phyloP scores from a whole-genome alignment of 2,113 vertebrate species.

The Loxodonta africana region DNA sequence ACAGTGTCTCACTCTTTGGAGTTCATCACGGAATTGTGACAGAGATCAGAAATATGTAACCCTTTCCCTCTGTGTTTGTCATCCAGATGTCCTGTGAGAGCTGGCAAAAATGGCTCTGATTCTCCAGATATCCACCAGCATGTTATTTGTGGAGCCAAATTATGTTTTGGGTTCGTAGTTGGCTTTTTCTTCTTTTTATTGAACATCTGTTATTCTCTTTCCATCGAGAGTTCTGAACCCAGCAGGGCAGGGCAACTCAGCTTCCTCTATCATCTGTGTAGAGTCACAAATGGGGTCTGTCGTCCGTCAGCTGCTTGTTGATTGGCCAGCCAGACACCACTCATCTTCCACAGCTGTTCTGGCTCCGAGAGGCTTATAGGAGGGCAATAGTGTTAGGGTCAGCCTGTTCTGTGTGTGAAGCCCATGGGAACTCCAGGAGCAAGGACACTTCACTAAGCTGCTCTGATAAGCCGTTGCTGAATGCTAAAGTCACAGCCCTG shows the following conservation, averaged over 20 bases:
- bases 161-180: slow-evolving; percentile 52
- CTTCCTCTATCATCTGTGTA: not conserved
- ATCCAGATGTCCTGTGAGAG: slow-evolving; percentile 53
- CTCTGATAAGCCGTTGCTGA: not conserved
- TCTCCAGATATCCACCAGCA: slow-evolving; percentile 68
- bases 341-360: slow-evolving; percentile 47
- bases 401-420: slow-evolving; percentile 44
- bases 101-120: slow-evolving; percentile 64
- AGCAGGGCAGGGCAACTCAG: slow-evolving; percentile 71
- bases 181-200: slow-evolving; percentile 37
- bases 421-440: slow-evolving; percentile 36
- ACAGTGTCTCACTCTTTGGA: slow-evolving; percentile 74
- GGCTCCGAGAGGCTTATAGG: not conserved
- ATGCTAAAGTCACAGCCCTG: not conserved
- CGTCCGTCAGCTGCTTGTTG: not conserved
- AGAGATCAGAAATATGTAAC: slow-evolving; percentile 65
- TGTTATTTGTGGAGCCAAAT: slow-evolving; percentile 63
- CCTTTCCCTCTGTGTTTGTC: slow-evolving; percentile 21
- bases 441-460: not conserved
- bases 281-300: slow-evolving; percentile 35
- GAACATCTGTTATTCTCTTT: slow-evolving; percentile 79
- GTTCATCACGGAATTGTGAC: slow-evolving; percentile 59
- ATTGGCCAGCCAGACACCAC: slow-evolving; percentile 57
- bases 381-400: slow-evolving; percentile 23
- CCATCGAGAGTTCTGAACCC: slow-evolving; percentile 44